Evolutionary conservation across 1,140 invertebrate species (phyloP), one percentile per base, ranked within the genome.

Genomic region (Muscidifurax raptorellus): DNA sequence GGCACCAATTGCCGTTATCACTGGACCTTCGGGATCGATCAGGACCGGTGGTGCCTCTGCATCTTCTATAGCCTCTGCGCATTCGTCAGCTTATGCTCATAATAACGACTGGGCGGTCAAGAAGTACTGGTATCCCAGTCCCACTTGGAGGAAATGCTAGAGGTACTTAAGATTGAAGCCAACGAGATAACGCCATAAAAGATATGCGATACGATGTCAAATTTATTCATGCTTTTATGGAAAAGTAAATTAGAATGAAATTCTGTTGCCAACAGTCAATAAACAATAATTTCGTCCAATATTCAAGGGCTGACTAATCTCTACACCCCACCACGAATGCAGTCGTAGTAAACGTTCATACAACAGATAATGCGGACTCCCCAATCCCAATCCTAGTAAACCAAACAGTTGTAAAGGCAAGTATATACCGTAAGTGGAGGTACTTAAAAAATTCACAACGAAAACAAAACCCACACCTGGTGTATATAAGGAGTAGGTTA

Each of bases 1-100:
- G 18, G 89, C 90, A 18, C 92, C 92, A 9, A 85, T 86, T 18
- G 89, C 90, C 7, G 90, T 92, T 5, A 92, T 92, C 18, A 86
- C 90, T 25, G 92, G 92, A 66, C 92, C 91, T 52, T 92, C 92
- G n/a, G 92, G 92, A 25, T 92, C 25, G 6, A 47, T 30, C 1
- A 28, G 59, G 12, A 59, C 64, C 1, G 52, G 52, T 59, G 52
- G 52, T n/a, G n/a, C 52, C 52, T 59, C 52, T 6, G 66, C n/a
- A 10, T 52, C 64, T 2, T 18, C 75, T 18, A 71, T 40, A 22
- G 52, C 75, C 27, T 52, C 36, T 0, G 36, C 74, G 6, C 32
- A 74, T 25, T 30, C 75, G 0, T 71, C 18, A 5, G 27, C 36
- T 18, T 22, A 71, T 15, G 74, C 44, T 22, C 71, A 66, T 90